Conservation (phyloP, 2,888 invertebrate genomes). For the Heliconius ethilla region DNA sequence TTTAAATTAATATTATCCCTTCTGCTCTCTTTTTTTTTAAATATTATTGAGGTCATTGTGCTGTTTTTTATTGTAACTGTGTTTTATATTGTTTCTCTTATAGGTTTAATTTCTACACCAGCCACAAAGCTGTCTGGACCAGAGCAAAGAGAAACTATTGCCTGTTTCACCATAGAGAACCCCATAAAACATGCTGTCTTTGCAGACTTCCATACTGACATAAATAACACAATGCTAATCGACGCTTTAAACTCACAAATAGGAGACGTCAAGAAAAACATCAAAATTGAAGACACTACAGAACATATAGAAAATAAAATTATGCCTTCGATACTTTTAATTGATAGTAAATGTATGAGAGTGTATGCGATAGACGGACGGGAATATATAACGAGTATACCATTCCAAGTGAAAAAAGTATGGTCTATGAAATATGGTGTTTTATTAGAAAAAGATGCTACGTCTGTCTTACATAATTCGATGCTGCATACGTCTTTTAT, state of each 20-base stretch:
- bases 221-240: conserved; percentile 81
- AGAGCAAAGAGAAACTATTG: conserved; percentile 81
- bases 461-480: conserved; percentile 63
- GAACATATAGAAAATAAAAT: conserved; percentile 78
- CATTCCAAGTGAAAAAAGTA: conserved; percentile 89
- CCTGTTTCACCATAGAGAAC: conserved; percentile 91
- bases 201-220: conserved; percentile 81
- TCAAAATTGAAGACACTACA: conserved; percentile 75
- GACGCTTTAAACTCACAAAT: conserved; percentile 77
- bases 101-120: conserved; percentile 79
- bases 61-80: background rate
- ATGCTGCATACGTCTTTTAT: conserved; percentile 63
- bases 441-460: conserved; percentile 88
- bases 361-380: conserved; percentile 91
- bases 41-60: too few relatives aligned
- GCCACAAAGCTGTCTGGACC: conserved; percentile 75
- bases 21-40: background rate
- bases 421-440: conserved; percentile 94
- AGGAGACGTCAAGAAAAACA: conserved; percentile 74
- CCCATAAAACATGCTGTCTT: conserved; percentile 91
- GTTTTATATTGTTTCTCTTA: conserved; percentile 29
- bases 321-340: conserved; percentile 86
- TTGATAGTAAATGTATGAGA: conserved; percentile 88
- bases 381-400: conserved; percentile 90
- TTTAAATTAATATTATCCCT: too few relatives aligned